phyloP scores from a whole-genome alignment of 2,888 invertebrate species.

The Scotopteryx bipunctaria region DNA sequence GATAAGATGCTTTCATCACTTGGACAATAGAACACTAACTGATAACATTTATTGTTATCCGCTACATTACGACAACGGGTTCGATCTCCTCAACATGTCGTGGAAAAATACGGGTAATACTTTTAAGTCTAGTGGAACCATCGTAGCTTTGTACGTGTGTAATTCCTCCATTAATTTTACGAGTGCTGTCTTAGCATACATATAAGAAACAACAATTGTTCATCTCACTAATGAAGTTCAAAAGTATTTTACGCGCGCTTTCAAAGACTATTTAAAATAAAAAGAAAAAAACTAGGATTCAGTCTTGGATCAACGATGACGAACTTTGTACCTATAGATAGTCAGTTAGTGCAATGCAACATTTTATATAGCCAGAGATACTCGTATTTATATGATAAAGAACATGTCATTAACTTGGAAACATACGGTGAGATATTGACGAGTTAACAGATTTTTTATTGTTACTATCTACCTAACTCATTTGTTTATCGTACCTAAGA shows the following conservation, averaged over 20 bases:
- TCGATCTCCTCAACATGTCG: slow-evolving; percentile 10
- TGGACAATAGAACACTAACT: slow-evolving; percentile 22
- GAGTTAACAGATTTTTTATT: neutral
- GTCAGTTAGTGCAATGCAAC: too few species aligned
- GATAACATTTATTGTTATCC: slow-evolving; percentile 23
- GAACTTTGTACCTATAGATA: too few species aligned
- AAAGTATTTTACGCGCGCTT: neutral
- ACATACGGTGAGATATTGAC: neutral
- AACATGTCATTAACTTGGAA: neutral
- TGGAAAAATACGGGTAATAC: slow-evolving; percentile 4
- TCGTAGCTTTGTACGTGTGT: too few species aligned
- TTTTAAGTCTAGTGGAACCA: neutral
- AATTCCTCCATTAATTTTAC: too few species aligned
- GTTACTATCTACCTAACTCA: slow-evolving; percentile 6
- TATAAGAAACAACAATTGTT: too few species aligned
- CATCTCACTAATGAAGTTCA: too few species aligned
- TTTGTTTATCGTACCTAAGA: neutral
- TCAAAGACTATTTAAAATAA: too few species aligned
- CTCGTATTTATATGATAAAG: neutral
- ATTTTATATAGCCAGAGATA: too few species aligned
- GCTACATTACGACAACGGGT: slow-evolving; percentile 12
- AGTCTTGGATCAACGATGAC: too few species aligned
- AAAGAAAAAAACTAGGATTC: too few species aligned
- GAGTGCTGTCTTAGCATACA: too few species aligned
- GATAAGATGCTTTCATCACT: slow-evolving; percentile 12